Base-by-base conservation (phyloP, 2,888 invertebrate genomes). In the Eupsilia transversa region DNA sequence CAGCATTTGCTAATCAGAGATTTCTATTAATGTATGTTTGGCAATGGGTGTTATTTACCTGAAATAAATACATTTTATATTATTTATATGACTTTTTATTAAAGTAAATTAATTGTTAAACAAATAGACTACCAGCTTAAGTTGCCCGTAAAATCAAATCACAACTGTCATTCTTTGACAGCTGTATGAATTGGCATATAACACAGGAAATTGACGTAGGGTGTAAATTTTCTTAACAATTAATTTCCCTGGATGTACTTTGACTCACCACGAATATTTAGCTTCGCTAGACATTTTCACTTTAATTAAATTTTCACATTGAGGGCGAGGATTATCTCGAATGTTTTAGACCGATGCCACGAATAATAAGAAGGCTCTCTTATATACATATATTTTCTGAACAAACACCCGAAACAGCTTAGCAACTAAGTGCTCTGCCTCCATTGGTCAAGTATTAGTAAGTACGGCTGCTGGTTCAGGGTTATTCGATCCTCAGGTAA, bases 291-390 rank as follows among this genome's bases (percentile, higher is more conserved):
- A 79, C 82, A 83, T 89, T 61, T 80, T 88, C 84, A 72, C 72
- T 88, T 88, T 90, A 90, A 90, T 90, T 90, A 89, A 90, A 90
- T 89, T 90, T 89, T 72, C 77, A 85, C 85, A 86, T 61, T 85
- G 79, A 82, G 72, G 80, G 80, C 77, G 72, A 70, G 77, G 78
- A 79, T 83, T 86, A 84, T 78, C 74, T 74, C 79, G 60, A 82
- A 87, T 82, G 81, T 84, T 83, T 82, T 68, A 78, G 77, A 78
- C 77, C 57, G 65, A 79, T 66, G 78, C 73, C 60, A 78, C 67
- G 86, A 86, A 87, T 83, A 82, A 77, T 79, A 84, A 87, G 79
- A 78, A 79, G 77, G 73, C 63, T 70, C 72, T 69, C 49, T 65
- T 65, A 35, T 43, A 41, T 20, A 74, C 30, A 41, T 20, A 74